Conservation (phyloP, 2,113 vertebrate genomes). For the Lipophrys pholis region DNA sequence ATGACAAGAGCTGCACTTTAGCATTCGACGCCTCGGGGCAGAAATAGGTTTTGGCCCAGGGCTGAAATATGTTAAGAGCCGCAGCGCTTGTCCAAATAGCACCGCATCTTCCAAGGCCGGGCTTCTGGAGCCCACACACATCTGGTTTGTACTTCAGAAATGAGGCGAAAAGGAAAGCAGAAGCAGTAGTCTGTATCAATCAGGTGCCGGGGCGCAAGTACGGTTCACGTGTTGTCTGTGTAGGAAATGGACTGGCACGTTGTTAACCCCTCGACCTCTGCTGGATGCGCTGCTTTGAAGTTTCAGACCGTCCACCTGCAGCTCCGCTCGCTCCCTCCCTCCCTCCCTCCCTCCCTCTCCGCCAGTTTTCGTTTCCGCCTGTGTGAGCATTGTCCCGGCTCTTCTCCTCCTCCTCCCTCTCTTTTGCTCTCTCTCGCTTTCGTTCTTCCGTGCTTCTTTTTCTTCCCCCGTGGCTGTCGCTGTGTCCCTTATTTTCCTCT, state of each 20-base stretch:
- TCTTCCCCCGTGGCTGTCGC: background rate
- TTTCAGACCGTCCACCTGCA: constrained; percentile 65
- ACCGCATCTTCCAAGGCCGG: constrained; percentile 37
- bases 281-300: constrained; percentile 63
- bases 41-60: constrained; percentile 55
- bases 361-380: constrained; percentile 26
- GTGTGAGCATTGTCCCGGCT: constrained; percentile 30
- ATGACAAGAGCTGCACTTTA: constrained; percentile 35
- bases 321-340: constrained; percentile 1
- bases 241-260: constrained; percentile 69
- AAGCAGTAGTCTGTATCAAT: constrained; percentile 42
- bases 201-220: constrained; percentile 49
- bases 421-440: background rate
- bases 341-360: constrained; percentile 3
- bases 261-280: constrained; percentile 66
- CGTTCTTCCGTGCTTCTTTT: background rate
- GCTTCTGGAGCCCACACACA: constrained; percentile 45
- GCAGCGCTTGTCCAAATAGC: constrained; percentile 33
- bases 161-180: constrained; percentile 53
- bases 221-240: constrained; percentile 62
- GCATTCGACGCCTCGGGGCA: constrained; percentile 52
- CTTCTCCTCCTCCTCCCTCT: constrained; percentile 16
- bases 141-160: constrained; percentile 47
- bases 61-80: constrained; percentile 61
- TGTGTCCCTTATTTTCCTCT: constrained; percentile 3